Conservation (phyloP, 2,888 invertebrate species). For the Eucriotettix oculatus region DNA sequence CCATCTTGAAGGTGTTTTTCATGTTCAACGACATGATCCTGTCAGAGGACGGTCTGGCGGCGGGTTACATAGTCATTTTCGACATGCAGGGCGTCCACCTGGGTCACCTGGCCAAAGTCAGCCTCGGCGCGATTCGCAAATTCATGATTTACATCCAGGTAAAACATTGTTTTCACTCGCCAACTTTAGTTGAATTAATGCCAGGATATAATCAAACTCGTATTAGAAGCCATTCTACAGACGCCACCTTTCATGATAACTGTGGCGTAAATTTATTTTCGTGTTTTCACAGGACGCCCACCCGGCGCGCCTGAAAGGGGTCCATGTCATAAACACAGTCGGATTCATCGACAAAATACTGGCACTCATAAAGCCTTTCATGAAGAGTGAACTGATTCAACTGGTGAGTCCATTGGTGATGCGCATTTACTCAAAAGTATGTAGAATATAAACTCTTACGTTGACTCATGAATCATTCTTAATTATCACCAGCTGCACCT, state of each 20-base stretch:
- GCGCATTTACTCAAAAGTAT: neutral
- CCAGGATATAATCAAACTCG: too few relatives aligned
- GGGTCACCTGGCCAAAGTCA: slow-evolving; percentile 18
- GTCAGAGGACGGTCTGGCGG: slow-evolving; percentile 18
- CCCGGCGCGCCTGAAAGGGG: slow-evolving; percentile 19
- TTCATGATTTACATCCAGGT: slow-evolving; percentile 21
- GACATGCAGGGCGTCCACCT: slow-evolving; percentile 19
- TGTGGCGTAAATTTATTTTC: neutral
- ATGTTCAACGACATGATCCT: slow-evolving; percentile 19
- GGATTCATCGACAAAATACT: slow-evolving; percentile 19
- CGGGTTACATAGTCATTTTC: slow-evolving; percentile 18
- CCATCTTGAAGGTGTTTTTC: slow-evolving; percentile 17
- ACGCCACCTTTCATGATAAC: too few relatives aligned
- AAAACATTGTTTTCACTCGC: neutral
- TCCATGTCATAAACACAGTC: slow-evolving; percentile 20
- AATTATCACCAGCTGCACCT: slow-evolving; percentile 17
- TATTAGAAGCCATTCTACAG: too few relatives aligned
- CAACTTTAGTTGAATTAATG: too few relatives aligned
- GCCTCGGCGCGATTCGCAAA: slow-evolving; percentile 16
- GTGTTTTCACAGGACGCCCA: slow-evolving; percentile 18
- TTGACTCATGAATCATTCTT: neutral
- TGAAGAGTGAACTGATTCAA: slow-evolving; percentile 18
- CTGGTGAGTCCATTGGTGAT: slow-evolving; percentile 14
- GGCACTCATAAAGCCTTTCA: slow-evolving; percentile 18
- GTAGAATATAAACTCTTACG: neutral